Evolutionary conservation across 2,888 invertebrate species (phyloP).

Genomic region (Dimorphilus gyrociliatus): DNA sequence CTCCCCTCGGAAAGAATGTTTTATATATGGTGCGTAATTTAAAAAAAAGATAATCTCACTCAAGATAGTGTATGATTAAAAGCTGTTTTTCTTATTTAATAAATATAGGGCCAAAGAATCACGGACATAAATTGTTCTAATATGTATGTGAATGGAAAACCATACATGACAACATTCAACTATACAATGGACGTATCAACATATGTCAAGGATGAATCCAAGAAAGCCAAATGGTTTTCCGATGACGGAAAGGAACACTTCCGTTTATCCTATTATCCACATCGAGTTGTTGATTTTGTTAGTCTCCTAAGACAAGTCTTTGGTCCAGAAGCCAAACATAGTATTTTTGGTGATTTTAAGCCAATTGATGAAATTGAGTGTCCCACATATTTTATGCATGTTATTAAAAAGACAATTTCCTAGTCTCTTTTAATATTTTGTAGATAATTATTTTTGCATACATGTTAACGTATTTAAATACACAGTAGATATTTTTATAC

Average conservation of each 20-base stretch:
- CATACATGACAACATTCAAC: conserved; percentile 62
- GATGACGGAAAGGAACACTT: conserved; percentile 44
- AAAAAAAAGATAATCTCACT: no score
- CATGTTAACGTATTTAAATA: no score
- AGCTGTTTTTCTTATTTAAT: no score
- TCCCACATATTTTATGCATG: conserved; percentile 70
- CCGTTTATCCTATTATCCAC: conserved; percentile 72
- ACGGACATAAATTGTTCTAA: conserved; percentile 71
- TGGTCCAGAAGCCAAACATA: conserved; percentile 46
- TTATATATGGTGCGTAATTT: no score
- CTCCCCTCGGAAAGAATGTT: no score
- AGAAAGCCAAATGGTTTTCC: conserved; percentile 2
- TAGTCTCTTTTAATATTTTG: neutral
- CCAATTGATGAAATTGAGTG: conserved; percentile 46
- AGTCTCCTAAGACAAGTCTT: conserved; percentile 55
- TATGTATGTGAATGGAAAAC: conserved; percentile 56
- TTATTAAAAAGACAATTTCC: conserved; percentile 48
- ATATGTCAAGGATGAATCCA: no score
- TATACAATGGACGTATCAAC: conserved; percentile 52
- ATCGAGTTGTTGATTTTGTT: conserved; percentile 54
- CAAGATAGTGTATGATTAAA: no score
- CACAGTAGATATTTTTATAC: no score
- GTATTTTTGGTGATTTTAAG: conserved; percentile 66
- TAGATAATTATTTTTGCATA: no score
- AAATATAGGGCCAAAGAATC: conserved; percentile 54